Evolutionary conservation across 2,113 vertebrate species (phyloP).

Genomic region (Aythya baeri): DNA sequence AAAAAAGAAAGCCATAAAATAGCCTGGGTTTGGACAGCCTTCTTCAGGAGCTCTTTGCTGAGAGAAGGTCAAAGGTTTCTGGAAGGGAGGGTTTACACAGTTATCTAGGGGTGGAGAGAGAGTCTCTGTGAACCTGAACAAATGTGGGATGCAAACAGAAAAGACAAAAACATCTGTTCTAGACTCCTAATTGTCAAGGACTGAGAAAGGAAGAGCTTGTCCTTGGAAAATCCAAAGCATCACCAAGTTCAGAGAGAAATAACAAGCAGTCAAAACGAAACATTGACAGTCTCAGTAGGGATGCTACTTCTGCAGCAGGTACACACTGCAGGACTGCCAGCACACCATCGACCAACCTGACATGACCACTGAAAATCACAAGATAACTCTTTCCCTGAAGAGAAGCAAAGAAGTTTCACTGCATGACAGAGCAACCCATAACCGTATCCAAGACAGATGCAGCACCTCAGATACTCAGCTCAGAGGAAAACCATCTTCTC

Average conservation of each 20-base stretch:
- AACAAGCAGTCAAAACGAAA: not conserved
- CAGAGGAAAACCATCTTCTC: not conserved
- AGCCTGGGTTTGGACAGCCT: not conserved
- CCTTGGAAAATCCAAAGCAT: not conserved
- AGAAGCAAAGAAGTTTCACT: not conserved
- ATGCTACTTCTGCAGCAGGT: not conserved
- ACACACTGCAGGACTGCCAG: not conserved
- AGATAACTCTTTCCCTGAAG: not conserved
- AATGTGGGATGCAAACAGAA: not conserved
- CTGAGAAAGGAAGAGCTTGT: not conserved
- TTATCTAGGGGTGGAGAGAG: not conserved
- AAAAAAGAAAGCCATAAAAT: not conserved
- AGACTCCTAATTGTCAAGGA: not conserved
- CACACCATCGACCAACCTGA: not conserved
- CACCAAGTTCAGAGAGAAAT: not conserved
- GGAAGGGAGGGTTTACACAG: not conserved
- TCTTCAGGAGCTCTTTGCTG: not conserved
- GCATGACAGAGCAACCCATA: not conserved
- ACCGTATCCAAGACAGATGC: not conserved
- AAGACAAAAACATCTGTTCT: not conserved
- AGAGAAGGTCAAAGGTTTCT: not conserved
- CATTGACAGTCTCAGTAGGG: not conserved
- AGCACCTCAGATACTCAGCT: not conserved
- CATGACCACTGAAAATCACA: not conserved
- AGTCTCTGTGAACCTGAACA: not conserved